Evolutionary conservation across 2,888 invertebrate genomes (phyloP).

Genomic region (Chloroclysta siterata): DNA sequence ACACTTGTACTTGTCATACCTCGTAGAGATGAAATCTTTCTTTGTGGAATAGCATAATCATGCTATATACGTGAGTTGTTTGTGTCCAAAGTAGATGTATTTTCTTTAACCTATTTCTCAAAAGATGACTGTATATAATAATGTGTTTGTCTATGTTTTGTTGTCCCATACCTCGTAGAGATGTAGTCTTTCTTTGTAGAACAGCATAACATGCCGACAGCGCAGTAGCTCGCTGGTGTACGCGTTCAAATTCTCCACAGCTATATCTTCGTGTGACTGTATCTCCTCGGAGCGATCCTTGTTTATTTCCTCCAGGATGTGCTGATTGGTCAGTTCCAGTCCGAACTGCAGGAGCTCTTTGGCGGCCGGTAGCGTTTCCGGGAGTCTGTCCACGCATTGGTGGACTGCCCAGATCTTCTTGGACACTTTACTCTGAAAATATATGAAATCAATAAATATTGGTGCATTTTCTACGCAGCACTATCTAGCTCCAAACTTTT

Average conservation of each 20-base stretch:
- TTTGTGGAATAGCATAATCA: too few relatives aligned
- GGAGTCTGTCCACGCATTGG: conserved; percentile 90
- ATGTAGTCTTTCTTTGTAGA: conserved; percentile 88
- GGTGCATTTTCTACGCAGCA: too few relatives aligned
- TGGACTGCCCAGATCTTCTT: conserved; percentile 92
- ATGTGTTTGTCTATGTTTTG: too few relatives aligned
- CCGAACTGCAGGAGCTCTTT: conserved; percentile 90
- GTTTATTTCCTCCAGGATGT: conserved; percentile 84
- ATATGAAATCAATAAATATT: too few relatives aligned
- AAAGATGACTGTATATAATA: too few relatives aligned
- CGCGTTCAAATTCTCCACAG: conserved; percentile 81
- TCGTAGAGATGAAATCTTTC: too few relatives aligned
- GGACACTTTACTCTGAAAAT: conserved; percentile 87
- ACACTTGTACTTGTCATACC: too few relatives aligned
- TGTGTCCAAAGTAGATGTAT: too few relatives aligned
- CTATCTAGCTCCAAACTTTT: too few relatives aligned
- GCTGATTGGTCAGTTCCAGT: conserved; percentile 87
- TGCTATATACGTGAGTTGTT: too few relatives aligned
- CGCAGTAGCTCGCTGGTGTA: conserved; percentile 88
- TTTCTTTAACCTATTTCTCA: too few relatives aligned
- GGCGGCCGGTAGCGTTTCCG: conserved; percentile 89
- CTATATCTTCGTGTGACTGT: conserved; percentile 58
- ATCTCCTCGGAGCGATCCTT: conserved; percentile 52
- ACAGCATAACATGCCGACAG: conserved; percentile 87
- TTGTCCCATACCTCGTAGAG: conserved; percentile 88